Evolutionary conservation across 2,888 invertebrate genomes (phyloP).

Genomic region (Polydrusus pterygomalis): DNA sequence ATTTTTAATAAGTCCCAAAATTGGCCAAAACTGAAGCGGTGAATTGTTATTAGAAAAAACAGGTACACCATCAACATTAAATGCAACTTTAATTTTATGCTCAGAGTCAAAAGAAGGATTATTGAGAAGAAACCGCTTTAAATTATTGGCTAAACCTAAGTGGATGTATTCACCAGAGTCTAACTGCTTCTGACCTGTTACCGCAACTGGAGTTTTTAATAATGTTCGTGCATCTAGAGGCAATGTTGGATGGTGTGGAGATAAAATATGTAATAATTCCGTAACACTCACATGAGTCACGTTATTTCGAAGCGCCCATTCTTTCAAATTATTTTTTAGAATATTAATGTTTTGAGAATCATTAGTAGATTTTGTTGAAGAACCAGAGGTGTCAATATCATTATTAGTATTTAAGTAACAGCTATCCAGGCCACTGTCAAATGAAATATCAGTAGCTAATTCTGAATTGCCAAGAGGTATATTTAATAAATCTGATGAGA

Average conservation of each 20-base stretch:
- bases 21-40: neutral
- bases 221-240: neutral
- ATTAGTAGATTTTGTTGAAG: no score
- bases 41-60: neutral
- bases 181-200: neutral
- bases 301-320: no score
- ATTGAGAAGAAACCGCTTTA: neutral
- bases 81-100: neutral
- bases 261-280: neutral
- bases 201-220: neutral
- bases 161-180: neutral
- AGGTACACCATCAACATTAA: neutral
- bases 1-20: neutral
- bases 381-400: no score
- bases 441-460: no score
- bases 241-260: neutral
- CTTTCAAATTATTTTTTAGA: no score
- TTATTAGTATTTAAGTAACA: no score
- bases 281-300: no score
- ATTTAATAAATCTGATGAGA: no score
- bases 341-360: no score
- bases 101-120: no score
- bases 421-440: no score
- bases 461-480: no score
- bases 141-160: neutral